Conservation (phyloP, 2,888 invertebrate genomes). For the Conchocele bisecta region DNA sequence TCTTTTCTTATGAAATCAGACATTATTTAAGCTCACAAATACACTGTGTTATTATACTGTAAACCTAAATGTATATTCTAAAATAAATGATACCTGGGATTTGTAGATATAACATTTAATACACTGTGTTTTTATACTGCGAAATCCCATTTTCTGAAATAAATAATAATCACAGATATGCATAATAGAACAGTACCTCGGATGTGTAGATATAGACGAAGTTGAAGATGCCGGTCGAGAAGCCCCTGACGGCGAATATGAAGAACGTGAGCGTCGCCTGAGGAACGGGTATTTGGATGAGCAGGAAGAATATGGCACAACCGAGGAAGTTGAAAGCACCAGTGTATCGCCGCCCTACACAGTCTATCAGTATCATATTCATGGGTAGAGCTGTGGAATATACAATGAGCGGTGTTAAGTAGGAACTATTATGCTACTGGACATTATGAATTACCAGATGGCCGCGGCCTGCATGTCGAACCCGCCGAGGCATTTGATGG, state of each 20-base stretch:
- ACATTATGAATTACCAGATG: too few species aligned
- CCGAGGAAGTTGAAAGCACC: constrained; percentile 70
- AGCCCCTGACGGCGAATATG: constrained; percentile 78
- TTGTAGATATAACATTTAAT: too few species aligned
- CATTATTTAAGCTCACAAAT: too few species aligned
- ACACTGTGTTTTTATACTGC: too few species aligned
- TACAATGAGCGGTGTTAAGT: not conserved
- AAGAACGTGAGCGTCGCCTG: constrained; percentile 72
- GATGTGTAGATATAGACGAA: constrained; percentile 81
- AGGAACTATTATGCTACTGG: not conserved
- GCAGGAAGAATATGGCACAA: constrained; percentile 68
- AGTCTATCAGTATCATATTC: constrained; percentile 79
- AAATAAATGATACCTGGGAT: too few species aligned
- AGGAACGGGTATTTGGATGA: constrained; percentile 68
- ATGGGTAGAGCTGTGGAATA: constrained; percentile 78
- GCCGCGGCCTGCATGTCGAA: too few species aligned
- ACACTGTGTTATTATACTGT: too few species aligned
- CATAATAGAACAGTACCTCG: constrained; percentile 79
- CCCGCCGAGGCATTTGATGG: too few species aligned
- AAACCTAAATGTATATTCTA: too few species aligned
- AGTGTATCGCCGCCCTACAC: constrained; percentile 74
- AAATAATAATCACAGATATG: too few species aligned
- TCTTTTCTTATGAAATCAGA: too few species aligned
- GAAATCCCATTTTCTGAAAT: too few species aligned
- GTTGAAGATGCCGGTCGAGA: constrained; percentile 78